phyloP scores from a whole-genome alignment of 2,888 invertebrate genomes.

The Cinara cedri region DNA sequence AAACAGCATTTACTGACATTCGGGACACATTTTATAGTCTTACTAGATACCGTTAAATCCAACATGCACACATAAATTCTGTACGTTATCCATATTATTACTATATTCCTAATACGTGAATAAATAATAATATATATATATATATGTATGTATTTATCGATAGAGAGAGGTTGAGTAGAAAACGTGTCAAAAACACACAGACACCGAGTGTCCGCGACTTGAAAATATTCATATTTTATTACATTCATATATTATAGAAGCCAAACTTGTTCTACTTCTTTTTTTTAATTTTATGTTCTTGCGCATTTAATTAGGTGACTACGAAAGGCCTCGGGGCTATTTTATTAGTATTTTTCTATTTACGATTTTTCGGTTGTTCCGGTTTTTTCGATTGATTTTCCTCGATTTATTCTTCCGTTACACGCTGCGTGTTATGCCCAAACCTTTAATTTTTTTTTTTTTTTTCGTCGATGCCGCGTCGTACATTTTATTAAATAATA shows the following conservation, averaged over 20 bases:
- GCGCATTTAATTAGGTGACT: slow-evolving; percentile 28
- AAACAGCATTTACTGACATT: too few species aligned
- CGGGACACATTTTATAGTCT: too few species aligned
- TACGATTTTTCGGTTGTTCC: neutral
- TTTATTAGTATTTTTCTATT: neutral
- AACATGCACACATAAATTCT: too few species aligned
- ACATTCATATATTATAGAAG: slow-evolving; percentile 7
- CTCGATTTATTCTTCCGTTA: neutral
- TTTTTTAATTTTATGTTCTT: neutral
- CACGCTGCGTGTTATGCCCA: neutral
- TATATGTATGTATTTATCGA: too few species aligned
- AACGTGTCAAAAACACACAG: neutral
- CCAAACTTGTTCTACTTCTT: slow-evolving; percentile 35
- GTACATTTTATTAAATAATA: neutral
- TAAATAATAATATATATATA: too few species aligned
- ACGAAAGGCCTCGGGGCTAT: slow-evolving; percentile 14
- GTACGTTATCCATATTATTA: too few species aligned
- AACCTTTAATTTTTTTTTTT: neutral
- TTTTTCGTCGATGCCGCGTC: neutral
- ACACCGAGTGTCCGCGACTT: neutral
- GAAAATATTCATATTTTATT: neutral
- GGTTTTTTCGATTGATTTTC: neutral
- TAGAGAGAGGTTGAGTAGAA: too few species aligned
- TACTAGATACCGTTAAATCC: too few species aligned
- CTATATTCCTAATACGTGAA: too few species aligned